Percentiles rank a stretch among this genome's conserved stretches.
phyloP scores from a whole-genome alignment of 2,888 invertebrate genomes.

The Colletes collaris region DNA sequence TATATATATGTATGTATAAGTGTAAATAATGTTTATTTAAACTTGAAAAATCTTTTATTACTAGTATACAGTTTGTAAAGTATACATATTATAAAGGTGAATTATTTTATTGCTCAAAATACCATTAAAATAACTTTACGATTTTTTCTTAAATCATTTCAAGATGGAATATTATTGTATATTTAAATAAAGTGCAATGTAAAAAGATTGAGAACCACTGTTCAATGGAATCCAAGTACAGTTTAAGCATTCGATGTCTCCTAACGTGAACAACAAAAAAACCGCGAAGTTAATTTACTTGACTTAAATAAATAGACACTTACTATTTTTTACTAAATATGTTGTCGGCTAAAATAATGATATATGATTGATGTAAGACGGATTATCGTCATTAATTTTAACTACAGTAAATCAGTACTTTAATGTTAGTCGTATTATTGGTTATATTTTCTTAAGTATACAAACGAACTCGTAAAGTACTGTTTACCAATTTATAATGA shows the following conservation, averaged over 20 bases:
- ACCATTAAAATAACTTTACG: too few species aligned
- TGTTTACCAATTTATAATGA: slow-evolving; percentile 42
- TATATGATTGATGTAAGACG: neutral
- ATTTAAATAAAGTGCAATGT: too few species aligned
- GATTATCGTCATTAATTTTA: neutral
- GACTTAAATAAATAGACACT: neutral
- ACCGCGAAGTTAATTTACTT: too few species aligned
- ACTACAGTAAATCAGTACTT: neutral
- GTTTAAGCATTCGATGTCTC: too few species aligned
- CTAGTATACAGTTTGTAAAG: neutral
- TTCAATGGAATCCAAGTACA: neutral
- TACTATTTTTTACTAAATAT: neutral
- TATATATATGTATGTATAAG: too few species aligned
- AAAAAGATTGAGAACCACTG: neutral
- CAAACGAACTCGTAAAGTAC: neutral
- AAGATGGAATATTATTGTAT: too few species aligned
- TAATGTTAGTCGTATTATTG: neutral
- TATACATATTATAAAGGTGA: neutral
- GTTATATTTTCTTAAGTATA: neutral
- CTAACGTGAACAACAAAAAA: too few species aligned
- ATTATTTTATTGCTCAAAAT: neutral
- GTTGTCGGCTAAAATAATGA: neutral
- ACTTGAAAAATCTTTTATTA: neutral
- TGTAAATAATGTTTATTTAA: neutral
- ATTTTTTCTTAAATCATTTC: too few species aligned